Evolutionary conservation across 1,140 invertebrate genomes (phyloP).

Genomic region (Zaprionus kolodkinae): DNA sequence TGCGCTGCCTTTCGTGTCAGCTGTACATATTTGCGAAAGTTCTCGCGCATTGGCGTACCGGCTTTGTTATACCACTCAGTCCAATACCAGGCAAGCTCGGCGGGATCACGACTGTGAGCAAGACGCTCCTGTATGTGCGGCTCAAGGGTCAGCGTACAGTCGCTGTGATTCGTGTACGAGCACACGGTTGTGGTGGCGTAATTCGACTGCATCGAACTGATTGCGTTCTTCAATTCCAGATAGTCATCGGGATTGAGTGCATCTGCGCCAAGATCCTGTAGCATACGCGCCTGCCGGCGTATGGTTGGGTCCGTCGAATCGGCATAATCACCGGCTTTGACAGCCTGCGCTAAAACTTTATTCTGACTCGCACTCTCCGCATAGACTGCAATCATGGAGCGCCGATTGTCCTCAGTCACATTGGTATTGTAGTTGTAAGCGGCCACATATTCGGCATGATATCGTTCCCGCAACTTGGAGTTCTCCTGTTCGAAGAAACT

Average conservation of each 20-base stretch:
- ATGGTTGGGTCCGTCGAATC: constrained; percentile 58
- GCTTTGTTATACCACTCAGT: constrained; percentile 89
- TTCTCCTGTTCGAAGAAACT: constrained; percentile 71
- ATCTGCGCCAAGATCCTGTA: constrained; percentile 63
- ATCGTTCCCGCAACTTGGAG: constrained; percentile 59
- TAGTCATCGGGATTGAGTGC: constrained; percentile 62
- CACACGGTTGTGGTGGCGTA: constrained; percentile 93
- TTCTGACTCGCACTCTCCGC: constrained; percentile 61
- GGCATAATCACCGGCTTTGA: constrained; percentile 49
- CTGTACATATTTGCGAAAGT: constrained; percentile 90
- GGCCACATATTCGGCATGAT: constrained; percentile 53
- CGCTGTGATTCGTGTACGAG: constrained; percentile 87
- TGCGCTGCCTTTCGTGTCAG: constrained; percentile 92
- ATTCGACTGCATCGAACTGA: constrained; percentile 90
- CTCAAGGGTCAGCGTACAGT: constrained; percentile 91
- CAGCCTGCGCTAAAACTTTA: constrained; percentile 57
- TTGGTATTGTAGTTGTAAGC: constrained; percentile 74
- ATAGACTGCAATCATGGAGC: constrained; percentile 63
- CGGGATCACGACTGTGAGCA: constrained; percentile 88
- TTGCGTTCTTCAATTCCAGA: constrained; percentile 86
- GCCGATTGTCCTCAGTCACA: constrained; percentile 71
- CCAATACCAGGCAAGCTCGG: constrained; percentile 91
- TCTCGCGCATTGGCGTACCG: constrained; percentile 88
- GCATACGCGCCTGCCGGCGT: constrained; percentile 62
- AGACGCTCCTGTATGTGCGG: constrained; percentile 91